Evolutionary conservation across 2,888 invertebrate genomes (phyloP), one percentile per base, ranked within the genome.

Genomic region (Campoplex capitator): DNA sequence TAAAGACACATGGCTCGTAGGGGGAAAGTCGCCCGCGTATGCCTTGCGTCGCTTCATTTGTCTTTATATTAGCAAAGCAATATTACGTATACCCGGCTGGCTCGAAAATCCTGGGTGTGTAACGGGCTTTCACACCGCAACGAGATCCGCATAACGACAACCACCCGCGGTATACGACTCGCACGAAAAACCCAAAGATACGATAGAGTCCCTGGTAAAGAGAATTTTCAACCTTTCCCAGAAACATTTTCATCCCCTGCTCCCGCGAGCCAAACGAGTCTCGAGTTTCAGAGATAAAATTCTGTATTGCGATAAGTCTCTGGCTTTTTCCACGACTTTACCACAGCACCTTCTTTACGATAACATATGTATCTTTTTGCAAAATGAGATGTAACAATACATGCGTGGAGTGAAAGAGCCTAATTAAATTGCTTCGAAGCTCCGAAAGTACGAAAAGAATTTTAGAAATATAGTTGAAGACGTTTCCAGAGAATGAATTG

Each of bases 41-140:
- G 79, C 65, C 75, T 83, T 89, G 89, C 88, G 87, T 91, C 88
- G 92, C 91, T 93, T 93, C 94, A 93, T 94, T 93, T 93, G 94
- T 93, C 93, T 89, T 90, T 88, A 90, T 90, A 90, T 89, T 89
- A 88, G 88, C 89, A 67, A 76, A 35, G 70, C 58, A 42, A 86
- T 83, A 82, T 75, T 79, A 79, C 67, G 67, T 65, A 62, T 77
- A 73, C 83, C 65, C 85, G 75, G 77, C 81, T 74, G 77, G 77
- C 73, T 51, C 23, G 73, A 82, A 83, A 82, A 82, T 75, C 68
- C 76, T 76, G 65, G 84, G 75, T 56, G 83, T 78, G 88, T 84
- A 88, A 88, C 84, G 83, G 79, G 32, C 45, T 35, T 48, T 42
- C 81, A 68, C 70, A 82, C 78, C 82, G 77, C 86, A 70, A 70